Percentiles rank a stretch among this genome's conserved stretches.
Evolutionary conservation across 2,797 vertebrate species (phyloP).

Genomic region (Bryconaethiops microstoma): DNA sequence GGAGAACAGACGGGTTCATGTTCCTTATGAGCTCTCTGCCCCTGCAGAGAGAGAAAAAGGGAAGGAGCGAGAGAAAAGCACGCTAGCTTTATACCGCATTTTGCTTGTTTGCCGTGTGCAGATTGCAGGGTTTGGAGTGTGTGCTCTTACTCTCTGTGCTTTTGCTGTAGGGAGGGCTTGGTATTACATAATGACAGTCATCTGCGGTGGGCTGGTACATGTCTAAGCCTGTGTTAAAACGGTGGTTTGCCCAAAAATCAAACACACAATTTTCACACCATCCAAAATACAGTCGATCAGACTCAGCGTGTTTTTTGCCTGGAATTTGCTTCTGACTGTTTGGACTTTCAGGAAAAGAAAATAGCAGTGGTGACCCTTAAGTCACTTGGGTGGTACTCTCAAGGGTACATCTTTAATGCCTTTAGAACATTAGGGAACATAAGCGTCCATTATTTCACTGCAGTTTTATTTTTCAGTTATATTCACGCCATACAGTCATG

Average conservation of each 20-base stretch:
- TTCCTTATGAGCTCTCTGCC: slow-evolving; percentile 27
- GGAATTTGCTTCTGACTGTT: neutral
- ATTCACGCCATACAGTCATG: too few species aligned
- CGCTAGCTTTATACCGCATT: neutral
- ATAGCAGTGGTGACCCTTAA: too few species aligned
- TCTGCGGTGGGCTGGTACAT: neutral
- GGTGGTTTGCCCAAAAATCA: neutral
- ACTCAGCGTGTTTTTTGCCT: neutral
- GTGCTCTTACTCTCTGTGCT: slow-evolving; percentile 5
- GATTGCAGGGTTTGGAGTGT: slow-evolving; percentile 20
- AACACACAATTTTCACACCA: neutral
- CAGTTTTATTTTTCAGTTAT: too few species aligned
- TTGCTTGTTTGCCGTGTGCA: neutral
- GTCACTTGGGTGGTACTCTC: too few species aligned
- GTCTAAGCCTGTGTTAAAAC: neutral
- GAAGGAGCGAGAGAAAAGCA: neutral
- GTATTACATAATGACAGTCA: slow-evolving; percentile 9
- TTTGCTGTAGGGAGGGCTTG: neutral
- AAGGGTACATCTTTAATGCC: too few species aligned
- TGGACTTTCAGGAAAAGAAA: neutral
- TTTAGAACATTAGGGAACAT: too few species aligned
- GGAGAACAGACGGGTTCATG: slow-evolving; percentile 39
- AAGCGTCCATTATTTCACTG: too few species aligned
- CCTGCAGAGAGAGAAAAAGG: slow-evolving; percentile 11
- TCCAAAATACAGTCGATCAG: neutral